These are phyloP conservation scores for Rhagophthalmus giganteus DNA, from an alignment of 2,888 invertebrate genomes.

Conservation along the genomic window DNA sequence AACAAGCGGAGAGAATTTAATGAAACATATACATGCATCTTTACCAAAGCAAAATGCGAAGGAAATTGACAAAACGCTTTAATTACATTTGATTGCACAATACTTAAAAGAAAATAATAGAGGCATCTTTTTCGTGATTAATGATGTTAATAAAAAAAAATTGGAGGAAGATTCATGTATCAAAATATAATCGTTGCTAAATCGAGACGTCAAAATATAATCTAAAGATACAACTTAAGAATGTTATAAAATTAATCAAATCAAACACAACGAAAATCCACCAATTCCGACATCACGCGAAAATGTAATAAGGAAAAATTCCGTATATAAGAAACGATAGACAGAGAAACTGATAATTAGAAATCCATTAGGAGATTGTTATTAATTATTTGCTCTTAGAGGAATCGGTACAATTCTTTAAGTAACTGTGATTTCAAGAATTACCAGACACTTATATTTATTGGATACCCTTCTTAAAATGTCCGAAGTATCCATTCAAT, in stretches of 20 bases:
- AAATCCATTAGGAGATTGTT: neutral
- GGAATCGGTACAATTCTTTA: neutral
- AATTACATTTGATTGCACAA: too few relatives aligned
- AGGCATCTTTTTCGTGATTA: too few relatives aligned
- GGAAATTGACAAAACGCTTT: too few relatives aligned
- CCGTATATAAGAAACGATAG: neutral
- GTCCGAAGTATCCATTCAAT: too few relatives aligned
- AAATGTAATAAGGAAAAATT: neutral
- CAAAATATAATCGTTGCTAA: too few relatives aligned
- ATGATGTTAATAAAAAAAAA: too few relatives aligned
- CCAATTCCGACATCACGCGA: neutral
- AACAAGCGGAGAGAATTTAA: neutral
- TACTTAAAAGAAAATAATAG: too few relatives aligned
- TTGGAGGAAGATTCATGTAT: neutral
- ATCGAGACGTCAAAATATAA: neutral
- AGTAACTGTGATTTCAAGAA: too few relatives aligned
- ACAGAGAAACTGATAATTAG: neutral
- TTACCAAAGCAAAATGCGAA: too few relatives aligned
- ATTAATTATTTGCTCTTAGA: neutral
- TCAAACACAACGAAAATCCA: neutral
- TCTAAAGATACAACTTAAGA: neutral
- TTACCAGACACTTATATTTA: too few relatives aligned
- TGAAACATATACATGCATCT: too few relatives aligned
- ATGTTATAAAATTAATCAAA: neutral
- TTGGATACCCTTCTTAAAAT: too few relatives aligned